Evolutionary conservation across 2,888 invertebrate genomes (phyloP).

Genomic region (Lysandra coridon): DNA sequence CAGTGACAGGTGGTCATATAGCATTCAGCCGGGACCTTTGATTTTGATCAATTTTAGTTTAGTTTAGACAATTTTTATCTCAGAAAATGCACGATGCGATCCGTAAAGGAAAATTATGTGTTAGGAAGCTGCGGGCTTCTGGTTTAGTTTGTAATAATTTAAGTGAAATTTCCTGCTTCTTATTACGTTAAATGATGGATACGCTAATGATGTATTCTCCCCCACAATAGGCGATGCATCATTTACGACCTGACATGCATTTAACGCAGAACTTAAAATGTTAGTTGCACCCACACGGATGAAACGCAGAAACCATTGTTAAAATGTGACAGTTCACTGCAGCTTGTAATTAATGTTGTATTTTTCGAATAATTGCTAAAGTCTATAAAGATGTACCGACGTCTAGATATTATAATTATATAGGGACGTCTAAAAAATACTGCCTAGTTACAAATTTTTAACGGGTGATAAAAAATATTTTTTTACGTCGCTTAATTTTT

Average conservation of each 20-base stretch:
- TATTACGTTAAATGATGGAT: constrained; percentile 27
- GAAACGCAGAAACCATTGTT: background rate
- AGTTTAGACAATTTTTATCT: too few species aligned
- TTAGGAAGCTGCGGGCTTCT: background rate
- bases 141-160: background rate
- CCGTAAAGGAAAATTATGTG: background rate
- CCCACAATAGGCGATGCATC: constrained; percentile 3
- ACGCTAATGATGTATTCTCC: constrained; percentile 10
- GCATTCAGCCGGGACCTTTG: too few species aligned
- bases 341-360: background rate
- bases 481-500: too few species aligned
- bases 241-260: constrained; percentile 15
- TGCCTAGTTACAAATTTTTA: too few species aligned
- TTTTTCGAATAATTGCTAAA: background rate
- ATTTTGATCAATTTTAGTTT: too few species aligned
- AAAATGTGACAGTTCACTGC: background rate
- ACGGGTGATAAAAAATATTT: too few species aligned
- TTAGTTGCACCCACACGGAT: constrained; percentile 35
- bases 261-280: constrained; percentile 22
- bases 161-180: constrained; percentile 15
- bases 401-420: too few species aligned
- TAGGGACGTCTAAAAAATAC: too few species aligned
- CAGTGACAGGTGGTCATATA: too few species aligned
- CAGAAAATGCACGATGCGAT: background rate
- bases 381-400: too few species aligned